Evolutionary conservation across 2,888 invertebrate genomes (phyloP).

Genomic region (Augochlorella aurata): DNA sequence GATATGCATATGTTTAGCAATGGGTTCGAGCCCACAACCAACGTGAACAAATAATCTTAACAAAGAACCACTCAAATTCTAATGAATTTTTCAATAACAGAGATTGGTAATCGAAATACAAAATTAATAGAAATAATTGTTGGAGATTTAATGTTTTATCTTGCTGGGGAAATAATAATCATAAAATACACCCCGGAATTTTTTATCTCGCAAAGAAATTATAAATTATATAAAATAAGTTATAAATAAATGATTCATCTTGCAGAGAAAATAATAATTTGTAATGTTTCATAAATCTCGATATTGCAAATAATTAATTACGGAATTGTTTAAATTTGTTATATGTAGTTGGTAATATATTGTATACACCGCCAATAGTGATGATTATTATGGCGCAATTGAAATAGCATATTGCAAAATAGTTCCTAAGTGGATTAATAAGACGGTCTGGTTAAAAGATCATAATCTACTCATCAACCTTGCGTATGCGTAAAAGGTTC

Average conservation of each 20-base stretch:
- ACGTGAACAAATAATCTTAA: not conserved
- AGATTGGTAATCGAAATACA: not conserved
- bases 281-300: not conserved
- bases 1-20: conserved; percentile 21
- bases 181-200: not conserved
- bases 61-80: not conserved
- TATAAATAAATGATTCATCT: too few relatives aligned
- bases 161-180: not conserved
- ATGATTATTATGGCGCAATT: not conserved
- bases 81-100: not conserved
- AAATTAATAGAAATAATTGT: not conserved
- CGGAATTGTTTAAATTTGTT: too few relatives aligned
- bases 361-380: not conserved
- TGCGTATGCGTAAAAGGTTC: not conserved
- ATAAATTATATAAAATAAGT: too few relatives aligned
- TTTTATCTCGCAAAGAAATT: too few relatives aligned
- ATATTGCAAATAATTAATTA: too few relatives aligned
- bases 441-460: not conserved
- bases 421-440: not conserved
- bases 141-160: not conserved
- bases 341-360: not conserved
- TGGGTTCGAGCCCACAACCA: not conserved
- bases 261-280: too few relatives aligned
- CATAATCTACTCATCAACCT: not conserved
- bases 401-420: not conserved